Base-by-base conservation (phyloP, 2,888 invertebrate genomes). In the Augochlorella aurata region DNA sequence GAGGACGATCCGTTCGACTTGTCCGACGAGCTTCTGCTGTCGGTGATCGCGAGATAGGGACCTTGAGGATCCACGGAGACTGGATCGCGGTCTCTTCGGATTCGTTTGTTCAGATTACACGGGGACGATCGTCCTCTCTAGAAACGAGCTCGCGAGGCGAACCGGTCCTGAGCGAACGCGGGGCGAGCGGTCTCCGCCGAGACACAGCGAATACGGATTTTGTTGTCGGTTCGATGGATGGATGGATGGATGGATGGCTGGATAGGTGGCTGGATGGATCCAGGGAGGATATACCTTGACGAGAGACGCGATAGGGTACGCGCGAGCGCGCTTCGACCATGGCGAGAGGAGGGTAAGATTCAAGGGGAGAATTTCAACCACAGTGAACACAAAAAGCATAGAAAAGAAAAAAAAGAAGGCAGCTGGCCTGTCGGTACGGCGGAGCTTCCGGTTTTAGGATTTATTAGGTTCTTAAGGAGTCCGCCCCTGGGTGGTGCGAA, bases 381-480 rank as follows among this genome's bases (percentile, higher is more conserved):
- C 18, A 68, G 74, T 65, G 65, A 78, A 75, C 29, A 72, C 63
- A 72, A 79, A 79, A 72, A 74, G 29, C 63, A 81, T 71, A 74
- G 82, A 74, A 77, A 79, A 85, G 81, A 86, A 70, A 76, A 74
- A 84, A 77, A 73, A 74, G 83, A 83, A 88, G 89, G 90, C 92
- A 93, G 92, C 92, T 92, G 92, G 92, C 88, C 92, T 93, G 92
- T 89, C 90, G 87, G 79, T 81, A 85, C 78, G 89, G 89, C 90
- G 90, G 90, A 90, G 90, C 90, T 91, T 92, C 91, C 91, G 91
- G 89, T 92, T 91, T 91, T 92, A 92, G 90, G 89, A 90, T 91
- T 90, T 89, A 89, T 86, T 90, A 89, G 89, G 87, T 90, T 91
- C 89, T 90, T 90, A 89, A 91, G 88, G 82, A 77, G 86, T 90